phyloP scores from a whole-genome alignment of 2,888 invertebrate species.

The Drosophila pseudotakahashii region DNA sequence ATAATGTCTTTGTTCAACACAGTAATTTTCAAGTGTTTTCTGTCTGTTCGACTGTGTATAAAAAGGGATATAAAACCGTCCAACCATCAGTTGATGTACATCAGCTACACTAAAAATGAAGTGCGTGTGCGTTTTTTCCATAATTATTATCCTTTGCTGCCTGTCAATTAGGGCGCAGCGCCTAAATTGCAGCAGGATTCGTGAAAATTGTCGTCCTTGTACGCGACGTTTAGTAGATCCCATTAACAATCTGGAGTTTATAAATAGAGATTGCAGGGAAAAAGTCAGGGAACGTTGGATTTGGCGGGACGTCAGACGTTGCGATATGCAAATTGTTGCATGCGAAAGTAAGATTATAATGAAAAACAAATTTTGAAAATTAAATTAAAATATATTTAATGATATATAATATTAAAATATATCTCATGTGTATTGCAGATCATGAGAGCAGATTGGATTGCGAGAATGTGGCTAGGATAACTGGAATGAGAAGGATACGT shows the following conservation, averaged over 20 bases:
- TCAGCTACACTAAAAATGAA: slow-evolving; percentile 14
- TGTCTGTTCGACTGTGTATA: neutral
- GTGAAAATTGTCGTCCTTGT: slow-evolving; percentile 20
- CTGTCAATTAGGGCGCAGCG: slow-evolving; percentile 8
- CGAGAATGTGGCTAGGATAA: slow-evolving; percentile 23
- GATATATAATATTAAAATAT: no score
- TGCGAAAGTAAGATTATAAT: slow-evolving; percentile 23
- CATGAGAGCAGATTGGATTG: slow-evolving; percentile 33
- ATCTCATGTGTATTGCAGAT: slow-evolving; percentile 4
- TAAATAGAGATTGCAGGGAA: slow-evolving; percentile 24
- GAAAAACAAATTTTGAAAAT: neutral
- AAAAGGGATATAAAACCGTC: neutral
- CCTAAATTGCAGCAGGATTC: slow-evolving; percentile 23
- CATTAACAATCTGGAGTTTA: slow-evolving; percentile 9
- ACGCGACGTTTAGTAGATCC: slow-evolving; percentile 15
- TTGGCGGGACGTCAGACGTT: slow-evolving; percentile 34
- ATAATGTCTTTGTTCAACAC: neutral
- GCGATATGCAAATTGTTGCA: slow-evolving; percentile 32
- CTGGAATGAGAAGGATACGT: slow-evolving; percentile 28
- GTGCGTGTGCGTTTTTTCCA: neutral
- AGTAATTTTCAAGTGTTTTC: slow-evolving; percentile 7
- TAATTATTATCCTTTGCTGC: slow-evolving; percentile 6
- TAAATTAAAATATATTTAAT: no score
- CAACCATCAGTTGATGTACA: neutral
- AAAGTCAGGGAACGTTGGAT: slow-evolving; percentile 19